Conservation (phyloP, 35 echinoderm and acorn worm species). For the Acanthaster planci region DNA sequence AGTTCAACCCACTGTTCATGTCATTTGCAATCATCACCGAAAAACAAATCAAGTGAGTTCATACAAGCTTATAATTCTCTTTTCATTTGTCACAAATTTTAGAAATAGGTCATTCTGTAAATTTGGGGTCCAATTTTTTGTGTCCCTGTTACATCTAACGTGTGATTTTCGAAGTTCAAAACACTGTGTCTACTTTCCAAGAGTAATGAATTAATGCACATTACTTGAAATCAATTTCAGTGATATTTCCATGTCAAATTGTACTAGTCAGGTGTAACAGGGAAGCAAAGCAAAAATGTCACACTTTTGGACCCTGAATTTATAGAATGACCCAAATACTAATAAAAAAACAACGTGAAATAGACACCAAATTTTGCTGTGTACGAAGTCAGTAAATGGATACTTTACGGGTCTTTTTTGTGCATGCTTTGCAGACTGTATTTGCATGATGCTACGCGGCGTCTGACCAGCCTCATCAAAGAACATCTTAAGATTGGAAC, state of each 20-base stretch:
- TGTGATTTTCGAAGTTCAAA: too few relatives aligned
- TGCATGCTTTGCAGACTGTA: constrained; percentile 5
- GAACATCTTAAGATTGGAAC: neutral
- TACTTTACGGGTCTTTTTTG: neutral
- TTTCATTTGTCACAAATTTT: too few relatives aligned
- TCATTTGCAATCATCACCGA: constrained; percentile 65
- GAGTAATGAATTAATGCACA: too few relatives aligned
- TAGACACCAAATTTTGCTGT: neutral
- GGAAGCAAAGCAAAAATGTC: too few relatives aligned
- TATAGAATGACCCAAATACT: too few relatives aligned
- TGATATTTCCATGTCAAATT: too few relatives aligned
- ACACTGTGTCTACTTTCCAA: neutral
- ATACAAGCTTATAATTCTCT: neutral
- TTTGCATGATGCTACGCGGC: constrained; percentile 3
- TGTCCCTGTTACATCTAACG: too few relatives aligned
- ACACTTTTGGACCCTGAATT: too few relatives aligned
- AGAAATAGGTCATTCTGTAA: too few relatives aligned
- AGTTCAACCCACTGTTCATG: constrained; percentile 88
- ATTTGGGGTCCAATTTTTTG: too few relatives aligned
- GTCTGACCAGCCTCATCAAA: constrained; percentile 1
- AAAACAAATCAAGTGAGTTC: constrained; percentile 57
- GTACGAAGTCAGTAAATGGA: neutral
- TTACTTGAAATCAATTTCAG: too few relatives aligned
- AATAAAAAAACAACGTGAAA: neutral
- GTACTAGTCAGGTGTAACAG: too few relatives aligned